Evolutionary conservation across 2,797 vertebrate species (phyloP).

Genomic region (Amniataba percoides): DNA sequence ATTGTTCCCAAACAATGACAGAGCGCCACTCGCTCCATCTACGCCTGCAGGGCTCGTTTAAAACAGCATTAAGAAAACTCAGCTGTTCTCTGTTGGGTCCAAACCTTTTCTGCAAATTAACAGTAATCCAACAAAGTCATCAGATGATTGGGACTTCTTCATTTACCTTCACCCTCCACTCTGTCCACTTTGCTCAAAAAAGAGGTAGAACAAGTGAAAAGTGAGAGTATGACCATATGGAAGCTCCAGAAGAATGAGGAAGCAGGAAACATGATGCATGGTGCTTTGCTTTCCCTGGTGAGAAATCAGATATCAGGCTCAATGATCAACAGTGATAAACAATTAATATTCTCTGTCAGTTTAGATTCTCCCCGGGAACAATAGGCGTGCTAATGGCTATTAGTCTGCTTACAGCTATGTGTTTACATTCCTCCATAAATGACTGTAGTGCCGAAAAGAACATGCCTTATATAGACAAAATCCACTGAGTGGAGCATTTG

Average conservation of each 20-base stretch:
- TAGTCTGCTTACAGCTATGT: conserved; percentile 60
- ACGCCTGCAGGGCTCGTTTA: conserved; percentile 10
- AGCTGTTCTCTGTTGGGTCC: conserved; percentile 13
- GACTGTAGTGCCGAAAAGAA: conserved; percentile 50
- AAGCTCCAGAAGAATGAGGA: too few relatives aligned
- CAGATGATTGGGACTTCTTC: not conserved
- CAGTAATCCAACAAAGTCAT: conserved; percentile 6
- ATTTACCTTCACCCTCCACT: not conserved
- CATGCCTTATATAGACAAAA: conserved; percentile 71
- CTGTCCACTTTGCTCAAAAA: not conserved
- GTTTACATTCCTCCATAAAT: conserved; percentile 75
- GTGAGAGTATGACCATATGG: not conserved
- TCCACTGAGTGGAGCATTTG: conserved; percentile 42
- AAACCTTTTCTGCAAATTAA: conserved; percentile 36
- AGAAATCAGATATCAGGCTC: conserved; percentile 11
- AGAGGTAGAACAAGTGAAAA: not conserved
- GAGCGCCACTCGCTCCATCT: conserved; percentile 10
- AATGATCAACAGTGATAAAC: not conserved
- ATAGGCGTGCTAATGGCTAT: conserved; percentile 47
- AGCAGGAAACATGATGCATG: not conserved
- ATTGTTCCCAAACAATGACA: conserved; percentile 59
- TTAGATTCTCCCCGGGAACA: conserved; percentile 32
- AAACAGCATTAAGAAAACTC: conserved; percentile 20
- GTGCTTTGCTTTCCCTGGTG: not conserved
- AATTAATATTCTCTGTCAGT: not conserved